Conservation (phyloP, 2,113 vertebrate species). For the Rhea pennata region DNA sequence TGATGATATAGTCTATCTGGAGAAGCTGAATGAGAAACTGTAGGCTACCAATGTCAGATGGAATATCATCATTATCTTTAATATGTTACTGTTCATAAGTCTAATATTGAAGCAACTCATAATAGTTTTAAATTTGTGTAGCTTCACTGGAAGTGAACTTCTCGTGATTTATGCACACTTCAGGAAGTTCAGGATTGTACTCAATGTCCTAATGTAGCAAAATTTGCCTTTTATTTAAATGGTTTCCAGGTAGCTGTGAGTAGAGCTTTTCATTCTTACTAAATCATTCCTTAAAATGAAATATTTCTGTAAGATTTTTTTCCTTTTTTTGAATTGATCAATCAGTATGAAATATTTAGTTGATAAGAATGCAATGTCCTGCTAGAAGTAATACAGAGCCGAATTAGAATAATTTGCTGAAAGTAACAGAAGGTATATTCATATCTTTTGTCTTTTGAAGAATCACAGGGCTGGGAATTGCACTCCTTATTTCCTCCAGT, state of each 20-base stretch:
- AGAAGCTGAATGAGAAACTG: slow-evolving; percentile 37
- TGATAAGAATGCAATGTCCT: neutral
- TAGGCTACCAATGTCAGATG: slow-evolving; percentile 45
- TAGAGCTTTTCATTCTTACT: neutral
- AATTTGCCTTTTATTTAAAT: neutral
- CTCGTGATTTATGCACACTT: neutral
- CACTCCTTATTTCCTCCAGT: neutral
- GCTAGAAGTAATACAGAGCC: neutral
- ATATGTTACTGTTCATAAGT: slow-evolving; percentile 22
- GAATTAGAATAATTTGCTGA: neutral
- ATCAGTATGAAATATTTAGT: neutral
- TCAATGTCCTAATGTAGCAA: neutral
- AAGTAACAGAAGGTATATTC: neutral
- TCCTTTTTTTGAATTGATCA: neutral
- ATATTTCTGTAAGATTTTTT: neutral
- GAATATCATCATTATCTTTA: slow-evolving; percentile 65
- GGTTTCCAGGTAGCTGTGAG: neutral
- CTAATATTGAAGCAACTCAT: slow-evolving; percentile 30
- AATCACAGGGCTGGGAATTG: neutral
- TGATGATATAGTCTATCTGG: slow-evolving; percentile 25
- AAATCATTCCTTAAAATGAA: neutral
- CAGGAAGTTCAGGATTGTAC: neutral
- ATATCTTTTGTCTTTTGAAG: neutral
- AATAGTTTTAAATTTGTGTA: neutral
- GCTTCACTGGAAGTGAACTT: neutral